These are phyloP conservation scores for Hemaris fuciformis DNA, from an alignment of 2,888 invertebrate species.

Conservation along the genomic window DNA sequence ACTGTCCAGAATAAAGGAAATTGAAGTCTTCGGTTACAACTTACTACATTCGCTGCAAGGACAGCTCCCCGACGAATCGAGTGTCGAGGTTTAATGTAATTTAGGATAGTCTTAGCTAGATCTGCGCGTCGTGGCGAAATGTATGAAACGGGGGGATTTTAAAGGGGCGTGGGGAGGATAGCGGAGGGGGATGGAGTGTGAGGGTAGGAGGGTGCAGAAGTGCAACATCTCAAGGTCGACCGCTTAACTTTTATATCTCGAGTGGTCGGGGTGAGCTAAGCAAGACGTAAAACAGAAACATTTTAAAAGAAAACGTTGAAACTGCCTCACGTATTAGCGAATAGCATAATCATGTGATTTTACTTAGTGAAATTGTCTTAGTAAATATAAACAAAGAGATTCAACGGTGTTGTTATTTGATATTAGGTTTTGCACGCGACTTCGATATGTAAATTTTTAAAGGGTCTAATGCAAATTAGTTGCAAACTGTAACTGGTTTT, in stretches of 20 bases:
- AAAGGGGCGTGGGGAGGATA: constrained; percentile 13
- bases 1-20: background rate
- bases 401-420: too few relatives aligned
- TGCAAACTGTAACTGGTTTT: too few relatives aligned
- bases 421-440: too few relatives aligned
- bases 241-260: constrained; percentile 35
- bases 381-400: too few relatives aligned
- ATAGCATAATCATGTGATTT: background rate
- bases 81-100: constrained; percentile 9
- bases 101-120: constrained; percentile 10
- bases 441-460: too few relatives aligned
- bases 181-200: constrained; percentile 21
- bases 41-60: background rate
- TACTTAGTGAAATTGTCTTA: background rate
- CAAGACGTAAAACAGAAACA: background rate
- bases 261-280: constrained; percentile 9
- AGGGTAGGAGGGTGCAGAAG: constrained; percentile 38
- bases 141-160: constrained; percentile 14
- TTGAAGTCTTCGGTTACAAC: background rate
- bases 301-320: background rate
- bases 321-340: background rate
- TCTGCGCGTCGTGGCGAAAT: constrained; percentile 9
- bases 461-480: too few relatives aligned
- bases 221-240: constrained; percentile 67
- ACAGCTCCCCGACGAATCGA: constrained; percentile 20